Percentiles rank a stretch among this genome's conserved stretches.
Conservation (phyloP, 1,140 invertebrate species). For the Eufriesea mexicana region DNA sequence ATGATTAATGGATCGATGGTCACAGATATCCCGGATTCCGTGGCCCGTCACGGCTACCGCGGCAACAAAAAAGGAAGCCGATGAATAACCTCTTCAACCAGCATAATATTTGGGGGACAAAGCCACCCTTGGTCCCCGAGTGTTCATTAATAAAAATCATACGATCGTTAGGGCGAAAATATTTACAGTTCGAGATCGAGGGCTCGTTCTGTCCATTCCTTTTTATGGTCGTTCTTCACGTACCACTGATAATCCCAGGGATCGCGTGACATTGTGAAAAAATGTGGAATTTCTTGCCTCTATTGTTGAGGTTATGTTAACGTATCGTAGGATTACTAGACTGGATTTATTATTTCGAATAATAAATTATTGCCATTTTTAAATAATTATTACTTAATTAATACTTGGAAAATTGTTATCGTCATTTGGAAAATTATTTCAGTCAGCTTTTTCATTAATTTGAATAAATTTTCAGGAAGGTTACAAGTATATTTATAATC, state of each 20-base stretch:
- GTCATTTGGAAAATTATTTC: too few relatives aligned
- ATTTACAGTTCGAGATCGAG: slow-evolving; percentile 58
- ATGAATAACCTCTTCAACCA: slow-evolving; percentile 42
- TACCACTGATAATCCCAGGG: not conserved
- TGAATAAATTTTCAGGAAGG: too few relatives aligned
- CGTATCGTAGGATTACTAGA: too few relatives aligned
- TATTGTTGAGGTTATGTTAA: too few relatives aligned
- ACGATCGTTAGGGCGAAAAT: slow-evolving; percentile 71
- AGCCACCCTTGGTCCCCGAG: not conserved
- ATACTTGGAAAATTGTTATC: too few relatives aligned
- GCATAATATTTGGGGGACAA: slow-evolving; percentile 54
- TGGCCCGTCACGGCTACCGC: slow-evolving; percentile 42
- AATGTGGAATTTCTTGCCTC: too few relatives aligned
- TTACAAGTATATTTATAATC: too few relatives aligned
- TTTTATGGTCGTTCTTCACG: not conserved
- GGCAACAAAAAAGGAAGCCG: slow-evolving; percentile 29
- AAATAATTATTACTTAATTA: too few relatives aligned
- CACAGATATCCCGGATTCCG: slow-evolving; percentile 47
- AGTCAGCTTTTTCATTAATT: too few relatives aligned
- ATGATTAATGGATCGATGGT: slow-evolving; percentile 66
- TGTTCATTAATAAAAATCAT: slow-evolving; percentile 79
- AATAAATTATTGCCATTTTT: too few relatives aligned
- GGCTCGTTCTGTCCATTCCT: not conserved
- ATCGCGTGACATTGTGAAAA: too few relatives aligned
- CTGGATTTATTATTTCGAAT: too few relatives aligned